Base-by-base conservation (phyloP, 2,113 vertebrate genomes). In the Pitta sordida region DNA sequence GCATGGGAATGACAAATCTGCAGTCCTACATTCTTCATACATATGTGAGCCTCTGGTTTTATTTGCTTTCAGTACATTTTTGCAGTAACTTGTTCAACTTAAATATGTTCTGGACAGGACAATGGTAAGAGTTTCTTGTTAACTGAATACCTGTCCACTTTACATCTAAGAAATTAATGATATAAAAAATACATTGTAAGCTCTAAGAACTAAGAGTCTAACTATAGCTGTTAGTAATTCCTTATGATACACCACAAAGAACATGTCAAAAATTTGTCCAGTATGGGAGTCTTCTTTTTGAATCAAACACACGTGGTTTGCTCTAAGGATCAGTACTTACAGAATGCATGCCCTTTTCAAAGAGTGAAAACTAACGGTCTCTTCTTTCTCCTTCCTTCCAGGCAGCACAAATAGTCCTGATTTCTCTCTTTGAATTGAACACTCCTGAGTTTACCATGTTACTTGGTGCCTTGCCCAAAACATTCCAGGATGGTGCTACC, bases 401-500 rank as follows among this genome's bases (percentile, higher is more conserved):
- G 99, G 99, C 99, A 37, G 99, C 99, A 67, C 99, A 99, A 96
- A 98, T 99, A 92, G 99, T 99, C 94, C 98, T 99, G 76, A 99
- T 99, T 96, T 98, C 99, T 80, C 97, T 99, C 93, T 99, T 99
- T 96, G 99, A 99, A 97, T 78, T 99, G 96, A 99, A 99, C 96
- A 99, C 99, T 29, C 99, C 99, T 3, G 99, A 99, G 98, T 99
- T 99, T 98, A 99, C 99, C 96, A 99, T 99, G 99, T 98, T 99
- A 98, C 98, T 99, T 96, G 99, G 99, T 96, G 99, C 99, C 75
- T 98, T 99, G 97, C 99, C 99, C 87, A 99, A 99, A 98, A 99
- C 99, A 87, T 99, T 99, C 98, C 99, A 99, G 97, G 99, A 99
- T 71, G 99, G 99, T 95, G 99, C 99, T 97, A 99, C 99, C 96